These are phyloP conservation scores for Palaemon carinicauda DNA, from an alignment of 1,140 invertebrate genomes.

Conservation along the genomic window DNA sequence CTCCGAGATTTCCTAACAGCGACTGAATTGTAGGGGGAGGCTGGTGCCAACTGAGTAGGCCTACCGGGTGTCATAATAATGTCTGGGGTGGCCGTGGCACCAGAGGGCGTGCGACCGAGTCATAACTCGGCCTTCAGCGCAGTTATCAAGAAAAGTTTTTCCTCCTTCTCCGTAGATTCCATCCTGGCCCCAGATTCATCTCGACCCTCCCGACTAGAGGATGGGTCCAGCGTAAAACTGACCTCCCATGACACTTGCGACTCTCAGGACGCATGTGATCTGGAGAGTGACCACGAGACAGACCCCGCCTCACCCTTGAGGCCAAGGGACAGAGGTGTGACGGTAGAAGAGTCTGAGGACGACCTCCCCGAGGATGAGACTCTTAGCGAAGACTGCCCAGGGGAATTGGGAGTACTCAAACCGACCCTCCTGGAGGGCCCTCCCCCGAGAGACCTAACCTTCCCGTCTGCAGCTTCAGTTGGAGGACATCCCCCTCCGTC, in stretches of 20 bases:
- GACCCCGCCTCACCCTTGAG: not conserved
- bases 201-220: not conserved
- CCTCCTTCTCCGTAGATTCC: constrained; percentile 57
- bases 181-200: constrained; percentile 39
- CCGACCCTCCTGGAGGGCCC: constrained; percentile 19
- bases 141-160: constrained; percentile 55
- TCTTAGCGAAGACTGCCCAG: constrained; percentile 6
- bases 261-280: not conserved
- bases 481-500: constrained; percentile 15
- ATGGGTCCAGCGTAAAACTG: not conserved
- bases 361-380: constrained; percentile 28
- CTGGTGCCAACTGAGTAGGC: not conserved
- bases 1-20: not conserved
- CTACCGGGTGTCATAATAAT: not conserved
- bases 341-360: constrained; percentile 49
- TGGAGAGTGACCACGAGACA: not conserved
- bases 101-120: constrained; percentile 26
- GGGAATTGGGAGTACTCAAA: not conserved
- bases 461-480: not conserved
- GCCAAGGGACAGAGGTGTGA: constrained; percentile 29
- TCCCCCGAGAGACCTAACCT: constrained; percentile 37
- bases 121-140: constrained; percentile 59
- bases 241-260: not conserved
- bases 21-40: not conserved
- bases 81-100: constrained; percentile 13